A percentile compares a stretch with the other conserved stretches of the same genome.
phyloP scores from a whole-genome alignment of 2,888 invertebrate genomes.

The Onthophagus sagittarius region DNA sequence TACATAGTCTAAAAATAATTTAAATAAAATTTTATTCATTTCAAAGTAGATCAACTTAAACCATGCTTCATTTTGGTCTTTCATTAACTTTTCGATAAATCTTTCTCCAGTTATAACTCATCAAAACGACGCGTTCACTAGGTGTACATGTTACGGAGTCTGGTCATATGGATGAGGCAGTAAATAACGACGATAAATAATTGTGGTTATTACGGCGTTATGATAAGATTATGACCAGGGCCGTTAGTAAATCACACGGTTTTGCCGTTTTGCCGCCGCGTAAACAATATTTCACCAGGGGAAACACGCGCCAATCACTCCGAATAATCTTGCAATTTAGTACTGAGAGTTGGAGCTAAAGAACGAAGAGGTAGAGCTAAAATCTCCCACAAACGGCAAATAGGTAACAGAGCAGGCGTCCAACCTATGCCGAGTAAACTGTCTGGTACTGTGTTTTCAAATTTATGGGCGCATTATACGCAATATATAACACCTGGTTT shows the following conservation, averaged over 20 bases:
- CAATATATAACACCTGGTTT: conserved; percentile 35
- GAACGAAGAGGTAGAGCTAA: not conserved
- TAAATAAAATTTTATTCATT: too few species aligned
- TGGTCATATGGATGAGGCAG: not conserved
- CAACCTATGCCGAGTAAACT: conserved; percentile 20
- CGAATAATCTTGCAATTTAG: not conserved
- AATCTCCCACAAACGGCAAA: not conserved
- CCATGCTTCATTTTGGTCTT: not conserved
- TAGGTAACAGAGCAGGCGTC: not conserved
- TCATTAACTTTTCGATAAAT: not conserved
- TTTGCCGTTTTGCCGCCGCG: not conserved
- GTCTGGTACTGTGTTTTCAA: conserved; percentile 21
- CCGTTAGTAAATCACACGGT: not conserved
- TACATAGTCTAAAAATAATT: too few species aligned
- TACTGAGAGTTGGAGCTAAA: not conserved
- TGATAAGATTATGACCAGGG: not conserved
- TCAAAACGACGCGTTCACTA: not conserved
- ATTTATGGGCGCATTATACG: conserved; percentile 33
- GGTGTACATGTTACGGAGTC: not conserved
- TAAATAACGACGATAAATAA: not conserved
- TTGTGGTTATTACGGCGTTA: not conserved
- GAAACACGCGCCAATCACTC: not conserved
- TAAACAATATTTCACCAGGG: not conserved
- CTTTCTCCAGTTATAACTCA: not conserved
- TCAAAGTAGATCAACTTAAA: too few species aligned